Conservation (phyloP, 1,140 invertebrate species). For the Trichoplusia ni region DNA sequence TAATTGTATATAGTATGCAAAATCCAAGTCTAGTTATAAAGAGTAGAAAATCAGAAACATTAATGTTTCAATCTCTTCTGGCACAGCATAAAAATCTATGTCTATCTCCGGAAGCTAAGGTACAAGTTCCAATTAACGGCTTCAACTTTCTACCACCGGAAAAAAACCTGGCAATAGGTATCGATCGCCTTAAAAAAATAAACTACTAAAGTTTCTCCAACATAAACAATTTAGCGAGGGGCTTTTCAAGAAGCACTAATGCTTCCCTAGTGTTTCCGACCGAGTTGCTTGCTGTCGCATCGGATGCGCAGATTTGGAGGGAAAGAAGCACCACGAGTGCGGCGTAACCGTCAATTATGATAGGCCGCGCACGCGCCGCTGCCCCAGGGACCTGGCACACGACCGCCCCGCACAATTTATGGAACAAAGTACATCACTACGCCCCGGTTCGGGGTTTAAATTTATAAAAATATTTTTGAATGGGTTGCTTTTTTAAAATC, state of each 20-base stretch:
- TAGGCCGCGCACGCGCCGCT: constrained; percentile 62
- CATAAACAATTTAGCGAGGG: constrained; percentile 1
- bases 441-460: constrained; percentile 28
- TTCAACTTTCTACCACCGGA: no score
- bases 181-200: no score
- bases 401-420: constrained; percentile 67
- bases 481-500: constrained; percentile 1
- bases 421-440: constrained; percentile 46
- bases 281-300: constrained; percentile 62
- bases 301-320: constrained; percentile 62
- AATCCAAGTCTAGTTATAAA: no score
- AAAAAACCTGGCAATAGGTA: no score
- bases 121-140: no score
- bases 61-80: no score
- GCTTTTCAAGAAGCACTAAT: constrained; percentile 36
- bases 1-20: no score
- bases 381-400: constrained; percentile 70
- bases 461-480: constrained; percentile 39
- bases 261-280: constrained; percentile 50
- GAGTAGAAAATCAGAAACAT: no score
- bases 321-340: constrained; percentile 65
- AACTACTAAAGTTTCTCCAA: background rate
- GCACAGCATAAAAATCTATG: no score
- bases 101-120: no score
- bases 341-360: constrained; percentile 62